Evolutionary conservation across 2,797 vertebrate species (phyloP).

Genomic region (Rhinichthys osculus): DNA sequence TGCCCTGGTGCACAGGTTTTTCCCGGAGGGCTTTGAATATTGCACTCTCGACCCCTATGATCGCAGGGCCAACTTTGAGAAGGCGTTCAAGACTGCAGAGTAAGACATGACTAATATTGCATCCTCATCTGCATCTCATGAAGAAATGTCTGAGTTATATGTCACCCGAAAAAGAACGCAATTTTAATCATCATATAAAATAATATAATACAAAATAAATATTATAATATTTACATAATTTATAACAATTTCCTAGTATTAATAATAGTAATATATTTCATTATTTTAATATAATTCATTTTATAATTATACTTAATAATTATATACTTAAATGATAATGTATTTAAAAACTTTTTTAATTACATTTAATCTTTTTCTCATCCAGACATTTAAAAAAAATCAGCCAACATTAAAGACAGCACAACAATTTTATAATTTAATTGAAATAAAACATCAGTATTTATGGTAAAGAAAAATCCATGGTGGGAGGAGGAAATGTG

Average conservation of each 20-base stretch:
- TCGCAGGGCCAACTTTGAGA: conserved; percentile 92
- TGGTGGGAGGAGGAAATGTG: not conserved
- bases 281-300: not conserved
- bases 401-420: not conserved
- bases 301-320: not conserved
- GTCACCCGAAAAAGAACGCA: not conserved
- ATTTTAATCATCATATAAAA: not conserved
- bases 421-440: not conserved
- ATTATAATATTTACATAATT: too few species aligned
- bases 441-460: not conserved
- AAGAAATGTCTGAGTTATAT: not conserved
- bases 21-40: conserved; percentile 94
- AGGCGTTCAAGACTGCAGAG: conserved; percentile 95
- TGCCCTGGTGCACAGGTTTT: conserved; percentile 95
- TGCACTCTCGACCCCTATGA: conserved; percentile 89
- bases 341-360: not conserved
- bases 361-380: not conserved
- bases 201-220: not conserved
- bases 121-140: not conserved
- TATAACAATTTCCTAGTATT: not conserved
- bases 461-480: not conserved
- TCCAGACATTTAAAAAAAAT: not conserved
- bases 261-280: not conserved
- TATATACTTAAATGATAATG: not conserved
- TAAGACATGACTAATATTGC: conserved; percentile 64